Conservation (phyloP, 2,888 invertebrate species). For the Chrysina gloriosa region DNA sequence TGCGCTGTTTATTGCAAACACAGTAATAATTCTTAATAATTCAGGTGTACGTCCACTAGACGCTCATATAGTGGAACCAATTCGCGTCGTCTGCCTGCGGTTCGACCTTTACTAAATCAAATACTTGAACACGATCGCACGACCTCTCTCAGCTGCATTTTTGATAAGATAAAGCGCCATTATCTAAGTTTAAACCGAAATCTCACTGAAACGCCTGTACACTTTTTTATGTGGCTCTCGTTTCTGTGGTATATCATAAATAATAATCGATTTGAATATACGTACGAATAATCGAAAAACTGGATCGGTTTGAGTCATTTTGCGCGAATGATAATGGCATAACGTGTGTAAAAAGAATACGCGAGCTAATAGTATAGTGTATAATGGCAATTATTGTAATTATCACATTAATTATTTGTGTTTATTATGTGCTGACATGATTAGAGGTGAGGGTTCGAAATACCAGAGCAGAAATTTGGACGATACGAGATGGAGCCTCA, state of each 20-base stretch:
- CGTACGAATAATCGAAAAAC: neutral
- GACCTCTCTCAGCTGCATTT: constrained; percentile 37
- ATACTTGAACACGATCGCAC: neutral
- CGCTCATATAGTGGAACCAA: neutral
- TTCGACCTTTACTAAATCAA: constrained; percentile 19
- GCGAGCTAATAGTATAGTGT: neutral
- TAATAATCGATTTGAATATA: constrained; percentile 12
- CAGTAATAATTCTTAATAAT: neutral
- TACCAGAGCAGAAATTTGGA: constrained; percentile 26
- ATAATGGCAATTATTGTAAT: constrained; percentile 21
- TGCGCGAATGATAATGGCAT: neutral
- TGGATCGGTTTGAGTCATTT: neutral
- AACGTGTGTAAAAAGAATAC: neutral
- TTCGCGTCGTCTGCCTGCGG: neutral
- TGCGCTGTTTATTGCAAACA: neutral
- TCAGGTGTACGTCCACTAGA: neutral
- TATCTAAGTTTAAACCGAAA: constrained; percentile 37
- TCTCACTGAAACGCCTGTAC: constrained; percentile 19
- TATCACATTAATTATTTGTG: constrained; percentile 20
- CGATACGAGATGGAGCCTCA: constrained; percentile 37
- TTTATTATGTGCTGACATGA: constrained; percentile 39
- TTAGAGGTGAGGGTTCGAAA: constrained; percentile 14
- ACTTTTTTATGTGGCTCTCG: constrained; percentile 3
- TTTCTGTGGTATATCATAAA: constrained; percentile 9
- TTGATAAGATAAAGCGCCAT: constrained; percentile 39